A percentile compares a stretch with the other conserved stretches of the same genome.
These are phyloP conservation scores for Nematopogon swammerdamellus DNA, from an alignment of 2,888 invertebrate genomes.

Conservation along the genomic window DNA sequence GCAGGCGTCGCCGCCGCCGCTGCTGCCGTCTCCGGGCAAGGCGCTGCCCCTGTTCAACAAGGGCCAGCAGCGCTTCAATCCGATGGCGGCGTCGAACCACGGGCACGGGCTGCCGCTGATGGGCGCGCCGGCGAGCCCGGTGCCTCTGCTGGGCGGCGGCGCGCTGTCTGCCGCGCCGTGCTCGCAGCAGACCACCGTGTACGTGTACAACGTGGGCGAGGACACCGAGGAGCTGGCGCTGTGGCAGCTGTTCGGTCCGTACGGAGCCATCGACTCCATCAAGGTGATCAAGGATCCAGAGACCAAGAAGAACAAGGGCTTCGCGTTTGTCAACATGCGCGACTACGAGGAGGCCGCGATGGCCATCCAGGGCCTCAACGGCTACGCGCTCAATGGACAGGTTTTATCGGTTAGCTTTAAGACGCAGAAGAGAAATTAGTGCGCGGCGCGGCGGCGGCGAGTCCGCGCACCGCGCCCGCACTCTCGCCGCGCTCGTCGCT, in stretches of 20 bases:
- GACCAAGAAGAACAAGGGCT: constrained; percentile 54
- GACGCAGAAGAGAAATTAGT: constrained; percentile 45
- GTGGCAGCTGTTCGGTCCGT: constrained; percentile 53
- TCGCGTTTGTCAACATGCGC: constrained; percentile 53
- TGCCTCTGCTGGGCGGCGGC: constrained; percentile 34
- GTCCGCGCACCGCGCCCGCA: constrained; percentile 1
- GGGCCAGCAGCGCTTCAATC: constrained; percentile 49
- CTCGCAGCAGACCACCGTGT: constrained; percentile 49
- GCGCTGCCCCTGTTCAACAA: constrained; percentile 51
- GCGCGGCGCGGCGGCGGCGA: background rate
- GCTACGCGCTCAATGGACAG: constrained; percentile 54
- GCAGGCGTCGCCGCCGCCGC: constrained; percentile 44
- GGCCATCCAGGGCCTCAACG: constrained; percentile 53
- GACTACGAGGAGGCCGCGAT: constrained; percentile 53
- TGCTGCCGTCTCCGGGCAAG: constrained; percentile 49
- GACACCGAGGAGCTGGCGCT: constrained; percentile 50
- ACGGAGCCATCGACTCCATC: constrained; percentile 52
- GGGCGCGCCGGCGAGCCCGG: constrained; percentile 43
- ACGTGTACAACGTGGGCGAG: constrained; percentile 53
- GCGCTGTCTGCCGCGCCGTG: constrained; percentile 21
- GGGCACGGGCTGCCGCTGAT: constrained; percentile 35
- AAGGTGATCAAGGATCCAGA: constrained; percentile 54
- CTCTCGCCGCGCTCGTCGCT: background rate
- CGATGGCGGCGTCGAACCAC: constrained; percentile 47
- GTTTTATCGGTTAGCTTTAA: constrained; percentile 57